Percentiles rank a stretch among this genome's conserved stretches.
phyloP scores from a whole-genome alignment of 2,113 vertebrate genomes.

The Protobothrops flavoviridis region DNA sequence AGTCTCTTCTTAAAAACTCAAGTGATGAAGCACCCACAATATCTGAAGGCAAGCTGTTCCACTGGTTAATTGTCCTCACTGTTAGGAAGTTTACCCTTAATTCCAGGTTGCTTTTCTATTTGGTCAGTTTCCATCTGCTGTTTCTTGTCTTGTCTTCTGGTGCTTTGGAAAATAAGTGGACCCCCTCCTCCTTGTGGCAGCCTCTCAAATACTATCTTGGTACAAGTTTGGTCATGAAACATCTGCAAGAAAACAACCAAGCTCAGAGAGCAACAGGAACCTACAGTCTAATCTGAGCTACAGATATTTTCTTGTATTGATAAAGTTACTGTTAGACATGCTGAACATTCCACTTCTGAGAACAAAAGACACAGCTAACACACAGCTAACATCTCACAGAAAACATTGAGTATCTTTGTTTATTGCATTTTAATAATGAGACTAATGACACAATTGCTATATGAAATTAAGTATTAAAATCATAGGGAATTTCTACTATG shows the following conservation, averaged over 20 bases:
- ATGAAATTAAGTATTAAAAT: neutral
- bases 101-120: too few relatives aligned
- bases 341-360: neutral
- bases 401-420: neutral
- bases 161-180: too few relatives aligned
- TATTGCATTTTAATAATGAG: neutral
- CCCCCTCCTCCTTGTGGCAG: too few relatives aligned
- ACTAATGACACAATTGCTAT: neutral
- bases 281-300: neutral
- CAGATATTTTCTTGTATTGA: neutral
- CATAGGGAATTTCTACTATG: neutral
- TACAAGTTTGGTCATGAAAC: neutral
- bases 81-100: too few relatives aligned
- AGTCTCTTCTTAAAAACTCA: too few relatives aligned
- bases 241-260: neutral
- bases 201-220: neutral
- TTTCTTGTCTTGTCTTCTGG: too few relatives aligned
- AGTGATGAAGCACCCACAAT: too few relatives aligned
- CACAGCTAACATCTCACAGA: neutral
- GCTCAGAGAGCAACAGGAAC: neutral
- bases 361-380: neutral
- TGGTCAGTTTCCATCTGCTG: too few relatives aligned
- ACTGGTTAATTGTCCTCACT: too few relatives aligned
- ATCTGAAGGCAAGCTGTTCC: too few relatives aligned
- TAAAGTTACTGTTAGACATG: neutral